phyloP scores from a whole-genome alignment of 2,888 invertebrate species.

The Agrotis clavis region DNA sequence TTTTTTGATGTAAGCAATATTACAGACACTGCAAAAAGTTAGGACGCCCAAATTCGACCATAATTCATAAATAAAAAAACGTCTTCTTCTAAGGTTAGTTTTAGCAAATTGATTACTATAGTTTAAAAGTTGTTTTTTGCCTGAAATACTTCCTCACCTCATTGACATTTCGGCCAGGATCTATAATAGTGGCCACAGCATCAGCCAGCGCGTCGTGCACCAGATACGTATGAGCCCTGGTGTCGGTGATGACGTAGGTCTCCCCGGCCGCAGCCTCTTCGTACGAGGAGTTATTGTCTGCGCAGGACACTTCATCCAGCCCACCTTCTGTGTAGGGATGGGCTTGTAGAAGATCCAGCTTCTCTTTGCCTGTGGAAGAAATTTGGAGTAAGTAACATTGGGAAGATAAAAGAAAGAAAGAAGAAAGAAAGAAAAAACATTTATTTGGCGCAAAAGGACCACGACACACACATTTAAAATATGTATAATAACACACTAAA shows the following conservation, averaged over 20 bases:
- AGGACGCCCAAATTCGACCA: too few species aligned
- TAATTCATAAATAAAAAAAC: too few species aligned
- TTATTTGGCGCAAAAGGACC: too few species aligned
- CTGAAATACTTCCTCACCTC: conserved; percentile 28
- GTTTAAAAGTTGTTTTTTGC: too few species aligned
- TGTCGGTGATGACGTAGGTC: conserved; percentile 86
- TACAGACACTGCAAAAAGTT: too few species aligned
- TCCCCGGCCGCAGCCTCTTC: conserved; percentile 70
- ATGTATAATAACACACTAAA: too few species aligned
- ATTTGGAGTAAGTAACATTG: background rate
- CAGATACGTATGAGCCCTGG: conserved; percentile 80
- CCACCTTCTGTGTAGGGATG: conserved; percentile 70
- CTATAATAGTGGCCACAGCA: conserved; percentile 53
- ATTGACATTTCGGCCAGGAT: conserved; percentile 59
- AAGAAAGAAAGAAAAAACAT: too few species aligned
- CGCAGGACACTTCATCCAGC: conserved; percentile 74
- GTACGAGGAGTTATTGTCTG: conserved; percentile 69
- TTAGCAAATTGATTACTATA: too few species aligned
- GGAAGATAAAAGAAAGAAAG: background rate
- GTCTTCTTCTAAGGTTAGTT: too few species aligned
- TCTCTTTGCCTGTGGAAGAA: conserved; percentile 76
- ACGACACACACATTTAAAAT: too few species aligned
- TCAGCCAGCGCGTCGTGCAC: conserved; percentile 79
- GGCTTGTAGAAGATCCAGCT: conserved; percentile 74
- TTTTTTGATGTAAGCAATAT: too few species aligned